Evolutionary conservation across 2,797 vertebrate species (phyloP).

Genomic region (Rhabdomys pumilio): DNA sequence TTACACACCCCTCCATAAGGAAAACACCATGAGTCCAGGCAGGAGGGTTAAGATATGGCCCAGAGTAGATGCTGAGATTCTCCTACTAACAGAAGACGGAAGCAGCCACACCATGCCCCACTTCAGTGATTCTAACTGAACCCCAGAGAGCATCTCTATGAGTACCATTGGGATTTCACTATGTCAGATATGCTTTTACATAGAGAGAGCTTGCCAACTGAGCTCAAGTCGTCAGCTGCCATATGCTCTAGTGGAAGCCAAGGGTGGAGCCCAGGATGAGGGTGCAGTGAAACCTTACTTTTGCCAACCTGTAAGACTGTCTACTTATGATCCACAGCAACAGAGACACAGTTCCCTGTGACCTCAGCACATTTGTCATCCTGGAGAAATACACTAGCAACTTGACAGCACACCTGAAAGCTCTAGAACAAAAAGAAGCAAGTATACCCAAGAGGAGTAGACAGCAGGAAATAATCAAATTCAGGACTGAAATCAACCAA

Average conservation of each 20-base stretch:
- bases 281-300: neutral
- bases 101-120: neutral
- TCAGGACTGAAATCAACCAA: no score
- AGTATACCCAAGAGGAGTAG: no score
- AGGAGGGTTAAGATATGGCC: neutral
- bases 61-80: neutral
- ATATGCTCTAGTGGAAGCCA: neutral
- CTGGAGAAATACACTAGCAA: neutral
- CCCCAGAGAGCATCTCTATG: neutral
- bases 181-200: neutral
- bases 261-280: neutral
- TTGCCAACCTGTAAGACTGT: neutral
- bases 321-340: neutral
- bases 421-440: no score
- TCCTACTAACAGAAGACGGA: neutral
- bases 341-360: neutral
- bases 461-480: no score
- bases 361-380: neutral
- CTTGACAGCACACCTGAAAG: no score
- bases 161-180: neutral
- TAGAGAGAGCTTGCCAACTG: neutral
- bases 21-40: neutral
- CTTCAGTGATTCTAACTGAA: constrained; percentile 5
- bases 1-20: no score
- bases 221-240: neutral